Conservation (phyloP, 2,113 vertebrate genomes). For the Oncorhynchus gorbuscha region DNA sequence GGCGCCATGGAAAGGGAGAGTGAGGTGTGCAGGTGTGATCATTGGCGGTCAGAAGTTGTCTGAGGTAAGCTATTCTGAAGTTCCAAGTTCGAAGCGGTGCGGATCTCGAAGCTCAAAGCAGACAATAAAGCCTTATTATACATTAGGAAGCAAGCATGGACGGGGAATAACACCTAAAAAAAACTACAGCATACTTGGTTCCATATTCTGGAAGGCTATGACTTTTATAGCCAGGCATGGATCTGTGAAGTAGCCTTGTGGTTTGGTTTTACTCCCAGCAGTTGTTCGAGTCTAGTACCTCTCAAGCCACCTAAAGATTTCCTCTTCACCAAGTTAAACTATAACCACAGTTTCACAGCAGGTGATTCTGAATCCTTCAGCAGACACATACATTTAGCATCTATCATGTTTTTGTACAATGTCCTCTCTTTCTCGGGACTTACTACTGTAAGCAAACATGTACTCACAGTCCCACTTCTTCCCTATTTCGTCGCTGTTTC, state of each 20-base stretch:
- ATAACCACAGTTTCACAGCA: constrained; percentile 33
- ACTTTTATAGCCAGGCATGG: too few relatives aligned
- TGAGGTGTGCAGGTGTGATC: background rate
- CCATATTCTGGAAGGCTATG: too few relatives aligned
- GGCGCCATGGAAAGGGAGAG: background rate
- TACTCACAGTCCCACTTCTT: background rate
- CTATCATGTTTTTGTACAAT: too few relatives aligned
- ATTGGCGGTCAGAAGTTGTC: too few relatives aligned
- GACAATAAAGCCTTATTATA: too few relatives aligned
- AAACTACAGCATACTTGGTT: too few relatives aligned
- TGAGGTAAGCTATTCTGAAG: too few relatives aligned
- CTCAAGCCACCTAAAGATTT: constrained; percentile 13
- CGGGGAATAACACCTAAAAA: too few relatives aligned
- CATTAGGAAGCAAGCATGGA: too few relatives aligned
- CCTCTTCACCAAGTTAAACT: constrained; percentile 30
- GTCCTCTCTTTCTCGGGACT: background rate
- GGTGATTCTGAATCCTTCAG: constrained; percentile 29
- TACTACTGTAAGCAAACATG: background rate
- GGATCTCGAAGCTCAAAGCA: too few relatives aligned
- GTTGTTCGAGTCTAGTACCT: constrained; percentile 29
- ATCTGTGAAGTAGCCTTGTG: too few relatives aligned
- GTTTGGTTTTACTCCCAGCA: constrained; percentile 21
- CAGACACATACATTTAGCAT: constrained; percentile 10
- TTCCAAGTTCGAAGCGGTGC: too few relatives aligned
- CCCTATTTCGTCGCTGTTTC: background rate